Percentiles rank a stretch among this genome's conserved stretches.
Evolutionary conservation across 2,113 vertebrate genomes (phyloP).

Genomic region (Ploceus nigricollis): DNA sequence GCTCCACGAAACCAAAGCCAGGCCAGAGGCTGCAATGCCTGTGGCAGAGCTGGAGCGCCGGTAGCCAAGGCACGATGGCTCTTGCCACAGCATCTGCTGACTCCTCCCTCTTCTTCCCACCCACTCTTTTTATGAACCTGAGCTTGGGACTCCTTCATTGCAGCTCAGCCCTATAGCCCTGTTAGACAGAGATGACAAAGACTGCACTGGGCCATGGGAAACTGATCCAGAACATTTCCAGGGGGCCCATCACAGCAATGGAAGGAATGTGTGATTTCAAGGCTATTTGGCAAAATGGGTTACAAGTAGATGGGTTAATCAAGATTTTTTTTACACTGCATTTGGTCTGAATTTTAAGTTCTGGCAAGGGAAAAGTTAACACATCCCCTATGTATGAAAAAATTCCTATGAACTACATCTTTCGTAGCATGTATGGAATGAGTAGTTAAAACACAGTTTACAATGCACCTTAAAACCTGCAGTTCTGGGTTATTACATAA

Average conservation of each 20-base stretch:
- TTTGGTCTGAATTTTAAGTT: not conserved
- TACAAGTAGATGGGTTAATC: not conserved
- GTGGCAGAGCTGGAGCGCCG: not conserved
- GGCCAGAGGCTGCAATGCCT: not conserved
- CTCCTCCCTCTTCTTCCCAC: not conserved
- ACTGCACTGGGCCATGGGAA: accelerated
- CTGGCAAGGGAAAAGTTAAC: not conserved
- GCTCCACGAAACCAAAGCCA: not conserved
- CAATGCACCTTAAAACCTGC: not conserved
- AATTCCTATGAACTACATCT: not conserved
- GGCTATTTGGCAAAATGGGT: not conserved
- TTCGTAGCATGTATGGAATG: not conserved
- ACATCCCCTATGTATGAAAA: not conserved
- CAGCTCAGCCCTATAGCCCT: not conserved
- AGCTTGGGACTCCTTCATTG: not conserved
- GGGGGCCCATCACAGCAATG: not conserved
- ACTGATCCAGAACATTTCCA: not conserved
- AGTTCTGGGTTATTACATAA: not conserved
- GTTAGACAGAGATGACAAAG: not conserved
- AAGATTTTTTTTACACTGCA: not conserved
- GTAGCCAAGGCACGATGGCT: not conserved
- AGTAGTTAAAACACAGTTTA: not conserved
- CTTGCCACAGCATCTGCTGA: not conserved
- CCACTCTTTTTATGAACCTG: not conserved
- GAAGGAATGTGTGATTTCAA: not conserved